Conservation (phyloP, 2,888 invertebrate genomes). For the Arctia plantaginis region DNA sequence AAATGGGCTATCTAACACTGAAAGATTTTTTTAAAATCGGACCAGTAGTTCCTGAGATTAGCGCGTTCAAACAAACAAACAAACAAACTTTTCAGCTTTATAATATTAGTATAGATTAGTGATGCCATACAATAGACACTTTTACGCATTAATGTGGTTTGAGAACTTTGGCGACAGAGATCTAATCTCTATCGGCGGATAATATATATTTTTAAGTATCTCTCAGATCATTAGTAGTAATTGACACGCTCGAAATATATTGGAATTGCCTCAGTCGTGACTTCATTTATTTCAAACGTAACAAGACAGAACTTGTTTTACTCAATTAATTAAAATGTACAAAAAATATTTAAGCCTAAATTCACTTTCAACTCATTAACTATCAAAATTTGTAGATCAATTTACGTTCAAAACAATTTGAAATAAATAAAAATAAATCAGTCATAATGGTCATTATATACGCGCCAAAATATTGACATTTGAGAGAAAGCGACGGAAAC, state of each 20-base stretch:
- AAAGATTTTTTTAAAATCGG: too few relatives aligned
- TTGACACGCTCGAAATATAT: background rate
- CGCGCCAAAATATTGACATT: conserved; percentile 54
- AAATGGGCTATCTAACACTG: too few relatives aligned
- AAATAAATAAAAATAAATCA: conserved; percentile 14
- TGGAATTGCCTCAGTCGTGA: background rate
- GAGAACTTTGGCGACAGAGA: too few relatives aligned
- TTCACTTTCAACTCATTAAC: background rate
- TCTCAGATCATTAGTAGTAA: background rate
- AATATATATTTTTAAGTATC: too few relatives aligned
- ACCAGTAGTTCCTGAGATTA: too few relatives aligned
- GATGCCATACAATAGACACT: too few relatives aligned
- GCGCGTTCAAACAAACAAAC: too few relatives aligned
- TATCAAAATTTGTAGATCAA: background rate
- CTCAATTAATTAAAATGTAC: background rate
- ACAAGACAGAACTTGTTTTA: background rate
- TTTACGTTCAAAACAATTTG: background rate
- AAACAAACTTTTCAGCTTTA: too few relatives aligned
- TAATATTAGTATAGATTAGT: too few relatives aligned
- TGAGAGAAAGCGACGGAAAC: conserved; percentile 21
- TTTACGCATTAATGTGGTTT: too few relatives aligned
- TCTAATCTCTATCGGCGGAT: too few relatives aligned
- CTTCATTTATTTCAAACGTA: background rate
- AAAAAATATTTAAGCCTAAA: background rate
- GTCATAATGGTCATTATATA: conserved; percentile 26